Conservation (phyloP, 2,113 vertebrate genomes). For the Xenopus borealis region DNA sequence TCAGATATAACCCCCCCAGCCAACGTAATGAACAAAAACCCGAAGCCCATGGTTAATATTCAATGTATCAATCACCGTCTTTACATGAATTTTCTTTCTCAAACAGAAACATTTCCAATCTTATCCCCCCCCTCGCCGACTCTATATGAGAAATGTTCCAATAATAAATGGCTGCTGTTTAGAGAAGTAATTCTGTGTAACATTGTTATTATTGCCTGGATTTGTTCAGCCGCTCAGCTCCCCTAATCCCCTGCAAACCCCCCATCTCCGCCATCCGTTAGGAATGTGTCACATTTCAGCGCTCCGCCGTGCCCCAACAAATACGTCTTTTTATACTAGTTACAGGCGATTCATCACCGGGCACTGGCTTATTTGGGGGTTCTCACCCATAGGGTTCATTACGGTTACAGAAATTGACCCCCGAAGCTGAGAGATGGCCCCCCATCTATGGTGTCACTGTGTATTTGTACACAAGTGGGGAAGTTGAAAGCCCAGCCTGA, state of each 20-base stretch:
- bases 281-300: slow-evolving; percentile 68
- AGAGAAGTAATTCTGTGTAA: slow-evolving; percentile 98
- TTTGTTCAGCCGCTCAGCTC: slow-evolving; percentile 89
- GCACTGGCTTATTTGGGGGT: slow-evolving; percentile 23
- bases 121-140: slow-evolving; percentile 65
- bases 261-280: too few relatives aligned
- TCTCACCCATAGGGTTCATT: too few relatives aligned
- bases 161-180: slow-evolving; percentile 97
- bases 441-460: too few relatives aligned
- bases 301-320: slow-evolving; percentile 65
- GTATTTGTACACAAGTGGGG: too few relatives aligned
- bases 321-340: slow-evolving; percentile 75
- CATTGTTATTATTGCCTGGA: slow-evolving; percentile 98
- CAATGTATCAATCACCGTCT: slow-evolving; percentile 85
- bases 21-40: slow-evolving; percentile 87
- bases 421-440: too few relatives aligned
- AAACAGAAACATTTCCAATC: slow-evolving; percentile 72
- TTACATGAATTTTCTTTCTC: slow-evolving; percentile 61
- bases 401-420: too few relatives aligned
- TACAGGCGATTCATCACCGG: slow-evolving; percentile 75
- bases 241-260: slow-evolving; percentile 78
- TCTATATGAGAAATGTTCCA: slow-evolving; percentile 86
- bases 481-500: too few relatives aligned
- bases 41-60: slow-evolving; percentile 85
- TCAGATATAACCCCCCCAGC: slow-evolving; percentile 73